Evolutionary conservation across 2,113 vertebrate species (phyloP), one percentile per base, ranked within the genome.

Genomic region (Otis tarda): DNA sequence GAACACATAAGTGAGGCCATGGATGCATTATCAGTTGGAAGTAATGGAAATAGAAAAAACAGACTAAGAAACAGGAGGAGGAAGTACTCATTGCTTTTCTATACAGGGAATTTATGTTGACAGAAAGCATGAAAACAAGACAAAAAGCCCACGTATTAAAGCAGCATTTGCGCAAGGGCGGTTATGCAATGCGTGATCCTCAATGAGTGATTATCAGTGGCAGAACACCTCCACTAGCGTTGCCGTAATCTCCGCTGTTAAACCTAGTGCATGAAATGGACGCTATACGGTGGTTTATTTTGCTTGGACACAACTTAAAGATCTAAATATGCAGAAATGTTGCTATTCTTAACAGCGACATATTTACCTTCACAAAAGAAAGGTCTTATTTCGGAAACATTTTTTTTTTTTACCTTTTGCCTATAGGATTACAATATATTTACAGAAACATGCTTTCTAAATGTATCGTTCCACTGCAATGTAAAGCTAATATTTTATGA

Each of bases 191-290:
- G 25, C n/a, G 69, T 89, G 81, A 97, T 97, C 95, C 89, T 10
- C 65, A 17, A 2, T 94, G 97, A 98, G 28, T 90, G 93, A 97
- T 97, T 91, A 70, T 68, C 78, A 27, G 73, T 97, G 97, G 95
- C 97, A 97, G 94, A 79, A 94, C 96, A 94, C 95, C 96, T 95
- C 92, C 77, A 65, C 52, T 14, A 28, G 91, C 90, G 96, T 56
- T 73, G 90, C 87, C 50, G 59, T 97, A 97, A 97, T 97, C 95
- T 81, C 83, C 77, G 41, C 79, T 57, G 71, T 39, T 93, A 97
- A 98, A 90, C 97, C 85, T 89, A 85, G 68, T 79, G 89, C 69
- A 67, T 78, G 80, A 95, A 96, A 89, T 56, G 70, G 89, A 92
- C 1, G 12, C 71, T 87, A 11, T 25, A 7, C 10, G 16, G 45